A percentile compares a stretch with the other conserved stretches of the same genome.
These are phyloP conservation scores for Unio delphinus DNA, from an alignment of 2,888 invertebrate genomes.

Conservation along the genomic window DNA sequence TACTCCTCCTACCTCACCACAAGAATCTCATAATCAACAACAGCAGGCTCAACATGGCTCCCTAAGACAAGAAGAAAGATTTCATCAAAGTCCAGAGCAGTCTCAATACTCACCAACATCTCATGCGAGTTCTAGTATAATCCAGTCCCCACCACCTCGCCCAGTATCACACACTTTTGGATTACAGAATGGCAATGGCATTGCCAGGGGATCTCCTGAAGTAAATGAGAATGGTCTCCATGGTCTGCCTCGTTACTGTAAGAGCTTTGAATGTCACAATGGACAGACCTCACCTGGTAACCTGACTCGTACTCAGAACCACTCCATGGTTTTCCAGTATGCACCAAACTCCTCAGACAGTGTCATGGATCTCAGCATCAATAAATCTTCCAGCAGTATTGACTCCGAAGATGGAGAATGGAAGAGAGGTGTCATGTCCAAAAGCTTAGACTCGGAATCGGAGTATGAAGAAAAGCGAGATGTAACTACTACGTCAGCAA, in stretches of 20 bases:
- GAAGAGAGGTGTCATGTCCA: slow-evolving; percentile 33
- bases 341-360: slow-evolving; percentile 27
- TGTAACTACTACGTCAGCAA: slow-evolving; percentile 59
- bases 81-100: slow-evolving; percentile 22
- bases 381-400: slow-evolving; percentile 54
- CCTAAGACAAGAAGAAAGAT: slow-evolving; percentile 9
- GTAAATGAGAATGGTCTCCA: slow-evolving; percentile 22
- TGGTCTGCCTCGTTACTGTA: slow-evolving; percentile 17
- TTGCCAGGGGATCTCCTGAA: slow-evolving; percentile 21
- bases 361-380: slow-evolving; percentile 61
- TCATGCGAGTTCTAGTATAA: slow-evolving; percentile 16
- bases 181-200: slow-evolving; percentile 20
- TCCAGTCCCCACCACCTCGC: slow-evolving; percentile 31
- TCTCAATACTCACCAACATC: slow-evolving; percentile 28
- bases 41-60: slow-evolving; percentile 3
- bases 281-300: slow-evolving; percentile 34
- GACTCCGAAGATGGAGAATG: slow-evolving; percentile 49
- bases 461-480: slow-evolving; percentile 59
- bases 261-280: slow-evolving; percentile 11
- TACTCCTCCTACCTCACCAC: slow-evolving; percentile 22
- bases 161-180: slow-evolving; percentile 8
- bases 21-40: slow-evolving; percentile 11
- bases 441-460: slow-evolving; percentile 50
- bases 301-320: slow-evolving; percentile 22
- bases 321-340: slow-evolving; percentile 19